Conservation (phyloP, 1,140 invertebrate genomes). For the Dreissena polymorpha region DNA sequence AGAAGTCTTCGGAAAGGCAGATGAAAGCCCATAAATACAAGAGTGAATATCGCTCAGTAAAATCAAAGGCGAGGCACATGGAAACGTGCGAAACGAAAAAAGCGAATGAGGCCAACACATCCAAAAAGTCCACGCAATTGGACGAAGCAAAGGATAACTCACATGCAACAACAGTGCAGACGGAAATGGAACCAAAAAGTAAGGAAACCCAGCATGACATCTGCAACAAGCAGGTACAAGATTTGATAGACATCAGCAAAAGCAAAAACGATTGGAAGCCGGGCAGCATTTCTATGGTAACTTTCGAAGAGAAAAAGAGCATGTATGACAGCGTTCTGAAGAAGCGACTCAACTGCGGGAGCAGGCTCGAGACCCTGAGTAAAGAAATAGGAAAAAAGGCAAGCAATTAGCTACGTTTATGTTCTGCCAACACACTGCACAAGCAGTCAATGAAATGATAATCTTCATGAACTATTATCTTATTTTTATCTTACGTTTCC, state of each 20-base stretch:
- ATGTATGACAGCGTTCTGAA: constrained; percentile 23
- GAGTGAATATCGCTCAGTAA: background rate
- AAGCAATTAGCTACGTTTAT: background rate
- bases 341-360: constrained; percentile 31
- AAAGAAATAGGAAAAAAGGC: constrained; percentile 32
- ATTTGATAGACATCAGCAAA: background rate
- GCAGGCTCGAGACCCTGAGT: constrained; percentile 21
- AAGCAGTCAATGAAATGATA: no score
- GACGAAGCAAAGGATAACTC: no score
- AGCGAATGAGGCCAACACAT: background rate
- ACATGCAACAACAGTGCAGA: no score
- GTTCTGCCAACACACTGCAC: no score
- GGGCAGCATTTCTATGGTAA: background rate
- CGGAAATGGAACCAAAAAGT: background rate
- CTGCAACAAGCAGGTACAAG: background rate
- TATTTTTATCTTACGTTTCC: no score
- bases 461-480: no score
- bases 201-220: background rate
- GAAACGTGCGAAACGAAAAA: background rate
- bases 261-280: background rate
- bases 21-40: background rate
- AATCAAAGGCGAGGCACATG: no score
- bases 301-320: constrained; percentile 8
- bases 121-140: background rate
- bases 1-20: background rate